These are phyloP conservation scores for Crematogaster levior DNA, from an alignment of 2,888 invertebrate genomes.

Conservation along the genomic window DNA sequence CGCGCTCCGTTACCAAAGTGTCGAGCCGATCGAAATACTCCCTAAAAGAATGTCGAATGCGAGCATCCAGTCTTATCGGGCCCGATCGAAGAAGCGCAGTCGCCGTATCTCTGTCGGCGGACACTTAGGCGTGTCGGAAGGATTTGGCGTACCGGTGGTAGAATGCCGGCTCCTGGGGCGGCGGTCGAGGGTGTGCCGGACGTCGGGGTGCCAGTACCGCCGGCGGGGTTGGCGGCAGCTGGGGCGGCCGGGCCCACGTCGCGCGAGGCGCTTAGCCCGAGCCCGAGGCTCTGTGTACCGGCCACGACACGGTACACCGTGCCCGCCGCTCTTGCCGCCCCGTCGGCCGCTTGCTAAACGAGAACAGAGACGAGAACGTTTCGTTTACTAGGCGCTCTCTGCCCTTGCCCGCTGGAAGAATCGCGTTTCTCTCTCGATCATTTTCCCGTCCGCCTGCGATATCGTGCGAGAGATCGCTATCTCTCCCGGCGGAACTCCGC, in stretches of 20 bases:
- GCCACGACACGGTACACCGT: constrained; percentile 93
- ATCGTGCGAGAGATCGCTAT: constrained; percentile 16
- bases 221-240: constrained; percentile 75
- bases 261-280: constrained; percentile 89
- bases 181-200: constrained; percentile 77
- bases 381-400: constrained; percentile 67
- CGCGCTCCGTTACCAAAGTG: background rate
- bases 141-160: constrained; percentile 85
- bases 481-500: constrained; percentile 14
- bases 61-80: constrained; percentile 52
- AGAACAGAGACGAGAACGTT: constrained; percentile 80
- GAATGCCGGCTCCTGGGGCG: constrained; percentile 81
- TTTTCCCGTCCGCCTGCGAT: background rate
- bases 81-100: constrained; percentile 58
- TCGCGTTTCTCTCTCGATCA: background rate
- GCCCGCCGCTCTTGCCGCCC: constrained; percentile 92
- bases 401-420: constrained; percentile 14
- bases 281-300: constrained; percentile 91
- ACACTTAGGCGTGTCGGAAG: constrained; percentile 76
- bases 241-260: constrained; percentile 84
- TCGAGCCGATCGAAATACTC: background rate
- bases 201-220: constrained; percentile 69
- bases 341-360: constrained; percentile 91
- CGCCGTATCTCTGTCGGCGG: constrained; percentile 68
- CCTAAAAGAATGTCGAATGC: background rate